These are phyloP conservation scores for Apodemus speciosus DNA, from an alignment of 2,113 vertebrate genomes.

Conservation along the genomic window DNA sequence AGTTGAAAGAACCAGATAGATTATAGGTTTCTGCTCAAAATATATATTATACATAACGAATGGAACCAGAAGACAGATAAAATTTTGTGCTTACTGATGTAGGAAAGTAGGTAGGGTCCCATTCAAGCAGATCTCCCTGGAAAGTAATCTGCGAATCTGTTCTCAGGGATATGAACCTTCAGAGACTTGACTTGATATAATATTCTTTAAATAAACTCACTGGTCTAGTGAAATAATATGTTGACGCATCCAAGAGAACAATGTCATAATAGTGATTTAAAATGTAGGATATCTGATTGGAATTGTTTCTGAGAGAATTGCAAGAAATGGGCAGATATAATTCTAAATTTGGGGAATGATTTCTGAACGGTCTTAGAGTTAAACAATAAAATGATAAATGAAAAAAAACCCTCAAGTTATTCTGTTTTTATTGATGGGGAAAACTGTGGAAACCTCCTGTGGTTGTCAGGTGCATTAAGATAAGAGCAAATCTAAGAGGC, in stretches of 20 bases:
- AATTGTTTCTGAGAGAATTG: neutral
- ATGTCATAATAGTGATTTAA: neutral
- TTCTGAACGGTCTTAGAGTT: neutral
- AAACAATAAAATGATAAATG: neutral
- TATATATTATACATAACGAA: neutral
- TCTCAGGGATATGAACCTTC: neutral
- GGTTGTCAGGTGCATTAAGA: neutral
- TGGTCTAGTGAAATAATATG: neutral
- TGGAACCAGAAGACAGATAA: neutral
- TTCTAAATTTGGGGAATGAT: neutral
- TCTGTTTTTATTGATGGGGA: neutral
- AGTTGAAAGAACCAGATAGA: too few relatives aligned
- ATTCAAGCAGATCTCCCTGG: neutral
- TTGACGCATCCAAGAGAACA: neutral
- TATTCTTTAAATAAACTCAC: neutral
- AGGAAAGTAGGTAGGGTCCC: neutral
- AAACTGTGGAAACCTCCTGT: neutral
- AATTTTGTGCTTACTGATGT: neutral
- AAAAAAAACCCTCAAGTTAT: neutral
- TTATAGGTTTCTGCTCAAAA: too few relatives aligned
- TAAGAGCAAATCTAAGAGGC: neutral
- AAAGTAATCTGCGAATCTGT: neutral
- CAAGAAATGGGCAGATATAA: neutral
- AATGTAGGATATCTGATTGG: neutral
- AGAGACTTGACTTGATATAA: neutral